phyloP scores from a whole-genome alignment of 2,797 vertebrate genomes.

The Phrynocephalus vlangalii region DNA sequence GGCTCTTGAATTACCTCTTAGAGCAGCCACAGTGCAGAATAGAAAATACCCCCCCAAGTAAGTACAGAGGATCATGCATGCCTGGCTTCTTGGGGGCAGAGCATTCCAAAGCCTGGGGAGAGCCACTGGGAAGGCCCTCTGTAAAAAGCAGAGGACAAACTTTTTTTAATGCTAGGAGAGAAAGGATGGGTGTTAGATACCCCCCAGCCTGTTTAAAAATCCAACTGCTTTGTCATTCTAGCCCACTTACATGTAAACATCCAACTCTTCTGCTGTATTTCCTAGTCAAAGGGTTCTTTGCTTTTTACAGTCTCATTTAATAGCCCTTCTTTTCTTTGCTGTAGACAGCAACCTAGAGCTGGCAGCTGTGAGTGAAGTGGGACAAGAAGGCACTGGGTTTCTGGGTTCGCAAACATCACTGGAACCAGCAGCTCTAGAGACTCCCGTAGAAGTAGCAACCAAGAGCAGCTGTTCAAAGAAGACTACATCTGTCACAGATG shows the following conservation, averaged over 20 bases:
- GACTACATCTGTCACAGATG: conserved; percentile 45
- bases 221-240: background rate
- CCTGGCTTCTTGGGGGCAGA: too few species aligned
- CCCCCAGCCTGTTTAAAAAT: background rate
- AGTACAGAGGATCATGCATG: background rate
- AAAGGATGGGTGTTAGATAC: background rate
- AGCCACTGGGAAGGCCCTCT: too few species aligned
- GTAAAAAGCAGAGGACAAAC: too few species aligned
- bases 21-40: background rate
- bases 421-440: conserved; percentile 43
- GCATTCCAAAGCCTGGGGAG: too few species aligned
- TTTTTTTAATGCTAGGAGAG: background rate
- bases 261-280: background rate
- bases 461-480: conserved; percentile 51
- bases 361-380: conserved; percentile 62
- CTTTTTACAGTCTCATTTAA: background rate
- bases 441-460: conserved; percentile 26
- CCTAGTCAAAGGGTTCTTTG: background rate
- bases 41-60: background rate
- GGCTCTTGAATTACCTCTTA: background rate
- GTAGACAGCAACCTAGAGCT: conserved; percentile 70
- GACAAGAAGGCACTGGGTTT: conserved; percentile 66
- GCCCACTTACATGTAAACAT: background rate
- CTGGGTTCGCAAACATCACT: conserved; percentile 44
- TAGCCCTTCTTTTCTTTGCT: conserved; percentile 10